phyloP scores from a whole-genome alignment of 1,140 invertebrate species.

The Nixonia krombeini region DNA sequence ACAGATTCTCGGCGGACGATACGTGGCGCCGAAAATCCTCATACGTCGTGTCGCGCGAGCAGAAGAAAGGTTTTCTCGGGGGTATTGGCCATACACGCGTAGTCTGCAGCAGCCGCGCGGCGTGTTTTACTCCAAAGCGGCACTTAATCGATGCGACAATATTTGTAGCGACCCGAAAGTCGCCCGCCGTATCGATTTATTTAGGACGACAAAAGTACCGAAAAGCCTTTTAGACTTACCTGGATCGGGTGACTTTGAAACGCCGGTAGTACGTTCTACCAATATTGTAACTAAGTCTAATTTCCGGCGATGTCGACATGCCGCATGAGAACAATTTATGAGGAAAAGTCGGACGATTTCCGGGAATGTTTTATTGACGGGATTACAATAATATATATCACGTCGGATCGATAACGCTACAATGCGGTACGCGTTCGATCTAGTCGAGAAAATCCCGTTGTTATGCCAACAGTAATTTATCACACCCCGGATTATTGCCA shows the following conservation, averaged over 20 bases:
- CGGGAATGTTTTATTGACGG: too few relatives aligned
- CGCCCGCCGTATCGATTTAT: conserved; percentile 15
- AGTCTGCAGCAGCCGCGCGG: too few relatives aligned
- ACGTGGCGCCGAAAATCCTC: conserved; percentile 6
- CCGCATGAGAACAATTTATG: neutral
- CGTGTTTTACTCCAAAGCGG: neutral
- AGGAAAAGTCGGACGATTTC: neutral
- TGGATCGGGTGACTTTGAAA: neutral
- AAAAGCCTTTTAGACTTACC: conserved; percentile 1
- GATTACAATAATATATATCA: too few relatives aligned
- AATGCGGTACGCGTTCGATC: too few relatives aligned
- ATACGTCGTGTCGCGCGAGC: neutral
- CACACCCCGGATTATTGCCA: too few relatives aligned
- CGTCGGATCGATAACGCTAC: too few relatives aligned
- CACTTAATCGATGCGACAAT: conserved; percentile 31
- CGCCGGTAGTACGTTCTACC: conserved; percentile 1
- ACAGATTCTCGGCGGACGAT: conserved; percentile 20
- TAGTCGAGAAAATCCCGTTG: too few relatives aligned
- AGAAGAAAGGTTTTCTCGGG: neutral
- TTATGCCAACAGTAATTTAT: too few relatives aligned
- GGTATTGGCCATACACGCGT: too few relatives aligned
- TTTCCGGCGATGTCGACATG: neutral
- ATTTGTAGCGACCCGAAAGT: conserved; percentile 17
- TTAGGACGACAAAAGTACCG: conserved; percentile 6
- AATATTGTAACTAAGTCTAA: conserved; percentile 4